Evolutionary conservation across 2,888 invertebrate genomes (phyloP), one percentile per base, ranked within the genome.

Genomic region (Amiota communis): DNA sequence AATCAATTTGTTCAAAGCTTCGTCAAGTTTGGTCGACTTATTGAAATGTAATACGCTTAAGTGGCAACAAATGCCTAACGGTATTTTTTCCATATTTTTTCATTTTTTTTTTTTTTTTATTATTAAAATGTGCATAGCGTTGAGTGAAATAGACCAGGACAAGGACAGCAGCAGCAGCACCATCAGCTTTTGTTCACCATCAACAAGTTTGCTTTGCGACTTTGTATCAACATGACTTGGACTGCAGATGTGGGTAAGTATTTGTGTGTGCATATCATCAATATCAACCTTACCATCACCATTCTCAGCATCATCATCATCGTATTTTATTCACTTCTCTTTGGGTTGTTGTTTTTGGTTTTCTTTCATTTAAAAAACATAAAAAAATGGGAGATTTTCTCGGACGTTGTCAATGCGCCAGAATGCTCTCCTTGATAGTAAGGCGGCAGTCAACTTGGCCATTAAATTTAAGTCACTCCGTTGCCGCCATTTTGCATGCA

Each of bases 41-140:
- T 73, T 73, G 70, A 71, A 71, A 73, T 71, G 65, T 65, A 72
- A 72, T 72, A 48, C 53, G 12, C 72, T 53, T 63, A 68, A 72
- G 68, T 59, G 59, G 47, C 48, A 15, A 15, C 51, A 51, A 67
- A 67, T 67, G 67, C 23, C 20, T 51, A 15, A 47, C 8, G 10
- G 53, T 67, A 67, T 67, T 67, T 67, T 51, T 20, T 67, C 56
- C 72, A 64, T 15, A 36, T 36, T 6, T 6, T 36, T 36, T 36
- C 6, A 6, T 36, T 6, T 6, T 6, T 36, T 6, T 36, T 36
- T 6, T 36, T n/a, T n/a, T n/a, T n/a, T n/a, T n/a, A n/a, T n/a
- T n/a, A n/a, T n/a, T n/a, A n/a, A 36, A 4, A 36, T 36, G 36
- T 36, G 36, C 36, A 36, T 23, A 11, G 12, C 2, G 1, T n/a